Conservation (phyloP, 2,113 vertebrate species). For the Trochalopteron elliotii region DNA sequence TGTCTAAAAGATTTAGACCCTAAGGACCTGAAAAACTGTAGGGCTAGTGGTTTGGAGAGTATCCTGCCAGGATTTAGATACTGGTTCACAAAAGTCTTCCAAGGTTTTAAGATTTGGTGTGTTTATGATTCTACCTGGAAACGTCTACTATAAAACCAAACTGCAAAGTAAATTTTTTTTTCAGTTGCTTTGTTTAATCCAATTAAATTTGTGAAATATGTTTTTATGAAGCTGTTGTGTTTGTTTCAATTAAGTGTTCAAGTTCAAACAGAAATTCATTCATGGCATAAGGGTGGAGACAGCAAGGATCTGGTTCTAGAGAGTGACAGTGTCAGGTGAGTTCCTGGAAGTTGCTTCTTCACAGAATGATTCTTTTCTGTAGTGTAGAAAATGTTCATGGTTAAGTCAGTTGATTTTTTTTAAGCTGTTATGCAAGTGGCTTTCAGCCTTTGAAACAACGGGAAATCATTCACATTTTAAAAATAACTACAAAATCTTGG, state of each 20-base stretch:
- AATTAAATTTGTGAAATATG: neutral
- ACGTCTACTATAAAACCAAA: neutral
- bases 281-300: neutral
- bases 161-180: neutral
- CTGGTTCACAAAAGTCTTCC: neutral
- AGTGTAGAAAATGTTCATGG: neutral
- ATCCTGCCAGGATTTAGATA: neutral
- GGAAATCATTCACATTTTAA: neutral
- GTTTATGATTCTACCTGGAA: neutral
- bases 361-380: neutral
- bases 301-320: conserved; percentile 23
- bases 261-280: conserved; percentile 62
- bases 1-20: neutral
- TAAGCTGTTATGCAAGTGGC: neutral
- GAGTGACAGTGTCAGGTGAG: conserved; percentile 59
- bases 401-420: neutral
- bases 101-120: neutral
- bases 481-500: neutral
- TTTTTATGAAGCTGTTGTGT: neutral
- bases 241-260: conserved; percentile 59
- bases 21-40: neutral
- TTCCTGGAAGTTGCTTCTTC: neutral
- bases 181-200: neutral
- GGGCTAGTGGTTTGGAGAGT: neutral
- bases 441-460: neutral